Conservation (phyloP, 2,113 vertebrate genomes). For the Burhinus oedicnemus region DNA sequence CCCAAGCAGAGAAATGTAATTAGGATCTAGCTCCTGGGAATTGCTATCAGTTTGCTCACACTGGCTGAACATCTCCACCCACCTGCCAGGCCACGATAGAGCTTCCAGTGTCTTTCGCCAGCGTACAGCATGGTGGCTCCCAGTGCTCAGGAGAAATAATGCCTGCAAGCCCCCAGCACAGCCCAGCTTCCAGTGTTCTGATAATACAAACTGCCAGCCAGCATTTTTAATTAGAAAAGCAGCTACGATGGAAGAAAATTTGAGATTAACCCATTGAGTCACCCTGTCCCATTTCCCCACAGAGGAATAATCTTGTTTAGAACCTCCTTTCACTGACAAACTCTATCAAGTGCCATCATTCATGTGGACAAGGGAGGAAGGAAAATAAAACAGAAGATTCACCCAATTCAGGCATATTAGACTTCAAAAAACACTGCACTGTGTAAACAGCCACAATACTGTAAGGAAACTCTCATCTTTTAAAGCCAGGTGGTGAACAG, state of each 20-base stretch:
- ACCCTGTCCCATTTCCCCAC: background rate
- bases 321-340: background rate
- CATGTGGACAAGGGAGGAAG: background rate
- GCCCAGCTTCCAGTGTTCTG: background rate
- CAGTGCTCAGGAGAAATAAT: background rate
- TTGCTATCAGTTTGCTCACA: conserved; percentile 62
- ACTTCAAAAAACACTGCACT: background rate
- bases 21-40: conserved; percentile 23
- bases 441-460: background rate
- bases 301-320: background rate
- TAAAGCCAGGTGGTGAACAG: background rate
- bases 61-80: conserved; percentile 61
- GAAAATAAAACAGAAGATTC: background rate
- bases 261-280: background rate
- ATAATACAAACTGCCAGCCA: background rate
- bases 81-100: background rate
- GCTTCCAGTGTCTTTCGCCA: conserved; percentile 18
- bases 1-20: conserved; percentile 56
- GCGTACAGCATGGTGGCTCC: background rate
- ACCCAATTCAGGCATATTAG: background rate
- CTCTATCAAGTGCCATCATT: background rate
- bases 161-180: background rate
- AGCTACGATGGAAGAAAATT: background rate
- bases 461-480: background rate
- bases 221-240: background rate